Conservation (phyloP, 2,797 vertebrate species). For the Pseudochirops corinnae region DNA sequence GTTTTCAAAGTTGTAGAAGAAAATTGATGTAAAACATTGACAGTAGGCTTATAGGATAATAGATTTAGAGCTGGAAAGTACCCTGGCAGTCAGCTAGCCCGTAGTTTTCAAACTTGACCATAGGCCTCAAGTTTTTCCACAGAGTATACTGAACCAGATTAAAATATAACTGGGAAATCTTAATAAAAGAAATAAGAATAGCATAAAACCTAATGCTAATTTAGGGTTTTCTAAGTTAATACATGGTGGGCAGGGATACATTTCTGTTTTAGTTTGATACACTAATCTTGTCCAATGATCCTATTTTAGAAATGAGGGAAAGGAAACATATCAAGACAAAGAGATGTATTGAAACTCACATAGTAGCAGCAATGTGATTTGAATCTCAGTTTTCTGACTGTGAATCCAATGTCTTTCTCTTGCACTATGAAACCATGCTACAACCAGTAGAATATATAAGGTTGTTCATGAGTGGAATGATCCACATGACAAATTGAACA, state of each 20-base stretch:
- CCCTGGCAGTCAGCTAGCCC: neutral
- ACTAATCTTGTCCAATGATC: neutral
- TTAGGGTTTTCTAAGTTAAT: neutral
- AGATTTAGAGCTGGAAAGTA: neutral
- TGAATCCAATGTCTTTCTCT: neutral
- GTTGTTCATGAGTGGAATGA: neutral
- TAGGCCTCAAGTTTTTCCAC: neutral
- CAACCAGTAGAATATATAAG: neutral
- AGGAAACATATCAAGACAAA: neutral
- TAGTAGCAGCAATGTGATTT: neutral
- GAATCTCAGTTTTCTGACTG: neutral
- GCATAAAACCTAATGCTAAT: neutral
- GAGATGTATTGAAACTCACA: neutral
- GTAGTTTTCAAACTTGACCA: neutral
- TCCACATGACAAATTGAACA: neutral
- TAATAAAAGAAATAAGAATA: neutral
- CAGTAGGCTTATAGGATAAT: neutral
- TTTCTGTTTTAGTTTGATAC: neutral
- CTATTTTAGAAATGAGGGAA: neutral
- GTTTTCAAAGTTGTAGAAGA: neutral
- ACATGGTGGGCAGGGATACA: neutral
- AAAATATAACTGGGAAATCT: neutral
- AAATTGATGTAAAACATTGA: neutral
- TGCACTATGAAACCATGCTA: neutral
- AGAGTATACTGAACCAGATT: neutral